These are phyloP conservation scores for Metaphire vulgaris DNA, from an alignment of 1,140 invertebrate species.

Conservation along the genomic window DNA sequence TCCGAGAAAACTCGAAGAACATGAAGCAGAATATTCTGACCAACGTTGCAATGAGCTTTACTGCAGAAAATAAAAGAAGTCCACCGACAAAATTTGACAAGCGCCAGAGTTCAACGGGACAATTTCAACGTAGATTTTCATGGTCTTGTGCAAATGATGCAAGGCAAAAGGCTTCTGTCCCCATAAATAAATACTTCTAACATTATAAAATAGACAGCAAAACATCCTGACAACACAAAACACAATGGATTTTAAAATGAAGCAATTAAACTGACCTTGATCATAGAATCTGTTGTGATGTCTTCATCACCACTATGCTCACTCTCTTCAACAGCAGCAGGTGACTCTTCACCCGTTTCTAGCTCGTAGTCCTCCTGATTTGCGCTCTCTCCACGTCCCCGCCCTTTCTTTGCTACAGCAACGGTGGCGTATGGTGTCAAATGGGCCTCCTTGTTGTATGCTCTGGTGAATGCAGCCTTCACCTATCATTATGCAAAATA, in stretches of 20 bases:
- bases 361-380: slow-evolving; percentile 27
- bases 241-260: neutral
- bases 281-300: slow-evolving; percentile 67
- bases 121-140: no score
- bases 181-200: no score
- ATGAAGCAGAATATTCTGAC: no score
- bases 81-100: no score
- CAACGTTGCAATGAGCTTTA: no score
- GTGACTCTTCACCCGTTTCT: slow-evolving; percentile 33
- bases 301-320: slow-evolving; percentile 60
- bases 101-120: no score
- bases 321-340: slow-evolving; percentile 46
- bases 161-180: no score
- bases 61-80: no score
- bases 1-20: no score
- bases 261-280: slow-evolving; percentile 60
- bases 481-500: slow-evolving; percentile 54
- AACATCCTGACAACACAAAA: no score
- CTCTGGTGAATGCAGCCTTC: slow-evolving; percentile 84
- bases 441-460: slow-evolving; percentile 76
- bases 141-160: no score
- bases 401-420: slow-evolving; percentile 55
- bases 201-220: no score
- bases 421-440: slow-evolving; percentile 65
- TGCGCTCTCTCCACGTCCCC: slow-evolving; percentile 46